Percentiles rank a stretch among this genome's conserved stretches.
These are phyloP conservation scores for Epinephelus cyanopodus DNA, from an alignment of 2,113 vertebrate species.

Conservation along the genomic window DNA sequence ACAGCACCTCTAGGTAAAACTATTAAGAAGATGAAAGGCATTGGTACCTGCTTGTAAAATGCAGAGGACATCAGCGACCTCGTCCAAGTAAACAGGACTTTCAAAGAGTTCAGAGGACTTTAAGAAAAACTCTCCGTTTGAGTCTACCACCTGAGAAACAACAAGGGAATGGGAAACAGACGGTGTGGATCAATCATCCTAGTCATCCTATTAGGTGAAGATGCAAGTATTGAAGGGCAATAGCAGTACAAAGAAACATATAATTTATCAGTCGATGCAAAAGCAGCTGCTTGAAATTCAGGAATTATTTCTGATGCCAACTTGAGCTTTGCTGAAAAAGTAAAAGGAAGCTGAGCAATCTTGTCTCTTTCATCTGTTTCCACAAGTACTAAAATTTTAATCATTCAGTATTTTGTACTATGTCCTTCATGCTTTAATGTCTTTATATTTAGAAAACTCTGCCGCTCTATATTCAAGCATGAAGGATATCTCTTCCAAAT, in stretches of 20 bases:
- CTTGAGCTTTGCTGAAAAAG: constrained; percentile 5
- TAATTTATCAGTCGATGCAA: not conserved
- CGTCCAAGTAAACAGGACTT: constrained; percentile 96
- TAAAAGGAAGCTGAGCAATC: not conserved
- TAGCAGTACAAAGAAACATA: not conserved
- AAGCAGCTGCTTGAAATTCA: constrained; percentile 14
- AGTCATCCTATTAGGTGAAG: not conserved
- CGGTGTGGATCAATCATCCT: not conserved
- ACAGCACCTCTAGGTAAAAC: constrained; percentile 1
- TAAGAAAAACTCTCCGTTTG: constrained; percentile 94
- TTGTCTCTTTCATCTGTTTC: constrained; percentile 18
- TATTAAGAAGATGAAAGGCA: not conserved
- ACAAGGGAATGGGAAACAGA: constrained; percentile 1
- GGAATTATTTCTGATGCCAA: constrained; percentile 4
- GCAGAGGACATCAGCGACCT: constrained; percentile 98
- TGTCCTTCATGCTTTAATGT: not conserved
- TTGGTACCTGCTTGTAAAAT: constrained; percentile 97
- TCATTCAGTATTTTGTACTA: constrained; percentile 6
- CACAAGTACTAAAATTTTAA: constrained; percentile 2
- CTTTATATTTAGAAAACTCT: not conserved
- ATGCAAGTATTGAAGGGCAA: constrained; percentile 12
- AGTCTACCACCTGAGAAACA: constrained; percentile 90
- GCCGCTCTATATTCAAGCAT: not conserved
- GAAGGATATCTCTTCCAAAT: not conserved
- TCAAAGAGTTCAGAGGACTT: constrained; percentile 98